Evolutionary conservation across 1,140 invertebrate genomes (phyloP), one percentile per base, ranked within the genome.

Genomic region (Pteromalus puparum): DNA sequence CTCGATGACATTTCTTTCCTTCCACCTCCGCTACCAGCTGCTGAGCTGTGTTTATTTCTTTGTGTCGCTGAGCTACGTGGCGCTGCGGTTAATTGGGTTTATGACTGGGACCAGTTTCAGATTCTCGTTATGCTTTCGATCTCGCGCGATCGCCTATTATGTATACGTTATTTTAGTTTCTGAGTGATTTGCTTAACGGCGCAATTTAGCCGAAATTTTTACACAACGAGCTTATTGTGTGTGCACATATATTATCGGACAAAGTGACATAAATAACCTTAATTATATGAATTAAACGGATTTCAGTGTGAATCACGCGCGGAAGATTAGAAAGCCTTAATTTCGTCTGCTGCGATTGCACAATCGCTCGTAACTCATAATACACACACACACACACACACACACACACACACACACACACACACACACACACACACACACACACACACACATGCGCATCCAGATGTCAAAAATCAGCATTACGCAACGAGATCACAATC

Each of bases 1-100:
- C 83, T 80, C 68, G 82, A 79, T 84, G 30, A n/a, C 61, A 73
- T 84, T 87, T 90, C 87, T 89, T 89, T 85, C 61, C 34, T 82
- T 84, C 26, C 76, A 38, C 74, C 38, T 28, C 46, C 46, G 42
- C 74, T n/a, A n/a, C n/a, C n/a, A n/a, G n/a, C n/a, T n/a, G 12
- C 1, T 0, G 18, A 2, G 30, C 38, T 73, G 15, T 61, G 21
- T 21, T n/a, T 42, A 61, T 61, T n/a, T 61, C 34, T 74, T 42
- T 38, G 30, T 74, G 26, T 24, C 72, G 2, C 9, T 2, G 26
- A 30, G 28, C 1, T 61, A n/a, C 4, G 21, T 6, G 53, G 3
- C 18, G 5, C 18, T 46, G 3, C n/a, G 4, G 53, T n/a, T 61
- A 18, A 74, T 74, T 74, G 30, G 21, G 12, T 42, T 74, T 42